Evolutionary conservation across 2,888 invertebrate genomes (phyloP).

Genomic region (Craniophora ligustri): DNA sequence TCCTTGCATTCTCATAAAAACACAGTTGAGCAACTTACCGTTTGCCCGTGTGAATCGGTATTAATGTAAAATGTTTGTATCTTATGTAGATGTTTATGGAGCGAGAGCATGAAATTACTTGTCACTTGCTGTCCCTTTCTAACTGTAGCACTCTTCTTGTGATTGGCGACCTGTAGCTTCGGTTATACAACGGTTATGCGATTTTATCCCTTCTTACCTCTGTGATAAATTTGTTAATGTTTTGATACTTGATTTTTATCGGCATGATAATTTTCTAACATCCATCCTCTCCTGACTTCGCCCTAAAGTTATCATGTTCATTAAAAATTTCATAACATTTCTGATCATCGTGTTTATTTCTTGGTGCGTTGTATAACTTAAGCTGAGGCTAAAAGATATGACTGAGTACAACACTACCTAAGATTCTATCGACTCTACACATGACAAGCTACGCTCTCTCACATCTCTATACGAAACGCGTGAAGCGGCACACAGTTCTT

Average conservation of each 20-base stretch:
- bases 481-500: slow-evolving; percentile 47
- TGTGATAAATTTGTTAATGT: background rate
- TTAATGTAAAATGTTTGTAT: slow-evolving; percentile 66
- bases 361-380: slow-evolving; percentile 36
- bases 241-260: slow-evolving; percentile 2
- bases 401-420: slow-evolving; percentile 25
- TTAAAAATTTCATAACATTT: background rate
- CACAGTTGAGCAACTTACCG: slow-evolving; percentile 62
- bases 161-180: slow-evolving; percentile 9
- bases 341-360: background rate
- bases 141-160: slow-evolving; percentile 50
- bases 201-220: background rate
- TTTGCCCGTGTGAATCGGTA: slow-evolving; percentile 87
- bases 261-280: slow-evolving; percentile 10
- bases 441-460: slow-evolving; percentile 36
- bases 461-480: slow-evolving; percentile 34
- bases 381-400: slow-evolving; percentile 18
- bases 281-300: background rate
- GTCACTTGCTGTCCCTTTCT: slow-evolving; percentile 56
- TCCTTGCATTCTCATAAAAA: slow-evolving; percentile 78
- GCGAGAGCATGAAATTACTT: slow-evolving; percentile 85
- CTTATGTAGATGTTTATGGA: slow-evolving; percentile 73
- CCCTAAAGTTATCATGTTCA: slow-evolving; percentile 15
- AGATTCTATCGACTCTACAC: slow-evolving; percentile 33
- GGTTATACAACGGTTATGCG: slow-evolving; percentile 27